Percentiles rank a stretch among this genome's conserved stretches.
Evolutionary conservation across 2,797 vertebrate species (phyloP).

Genomic region (Sphenodon punctatus): DNA sequence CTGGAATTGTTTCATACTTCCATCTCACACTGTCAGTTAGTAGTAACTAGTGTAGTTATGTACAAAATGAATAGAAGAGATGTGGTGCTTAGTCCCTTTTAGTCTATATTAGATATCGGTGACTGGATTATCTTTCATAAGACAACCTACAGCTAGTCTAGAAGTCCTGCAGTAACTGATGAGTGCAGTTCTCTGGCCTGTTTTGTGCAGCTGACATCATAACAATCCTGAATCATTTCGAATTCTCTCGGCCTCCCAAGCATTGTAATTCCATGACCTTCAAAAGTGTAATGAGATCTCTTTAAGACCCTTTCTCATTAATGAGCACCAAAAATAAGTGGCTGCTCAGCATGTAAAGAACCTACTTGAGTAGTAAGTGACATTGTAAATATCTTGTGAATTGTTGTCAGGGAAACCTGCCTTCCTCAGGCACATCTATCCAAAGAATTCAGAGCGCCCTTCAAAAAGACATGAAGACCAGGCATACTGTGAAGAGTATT

Average conservation of each 20-base stretch:
- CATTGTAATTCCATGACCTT: no score
- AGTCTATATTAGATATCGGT: neutral
- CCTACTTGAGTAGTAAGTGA: neutral
- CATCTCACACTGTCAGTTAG: slow-evolving; percentile 47
- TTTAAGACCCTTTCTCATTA: neutral
- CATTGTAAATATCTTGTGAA: no score
- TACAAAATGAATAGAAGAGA: slow-evolving; percentile 8
- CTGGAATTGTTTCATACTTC: slow-evolving; percentile 45
- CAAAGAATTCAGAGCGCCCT: slow-evolving; percentile 15
- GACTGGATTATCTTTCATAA: neutral
- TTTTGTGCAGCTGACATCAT: no score
- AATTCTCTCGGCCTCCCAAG: no score
- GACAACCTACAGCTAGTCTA: no score
- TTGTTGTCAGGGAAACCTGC: slow-evolving; percentile 9
- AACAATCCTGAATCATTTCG: no score
- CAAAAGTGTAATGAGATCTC: neutral
- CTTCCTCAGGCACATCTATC: slow-evolving; percentile 3
- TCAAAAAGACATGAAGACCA: neutral
- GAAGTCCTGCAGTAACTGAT: no score
- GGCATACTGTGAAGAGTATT: neutral
- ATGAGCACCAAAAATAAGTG: neutral
- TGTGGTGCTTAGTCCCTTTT: slow-evolving; percentile 14
- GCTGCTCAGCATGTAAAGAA: slow-evolving; percentile 17
- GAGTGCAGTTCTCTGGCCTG: no score
- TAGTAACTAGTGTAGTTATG: slow-evolving; percentile 8